A percentile compares a stretch with the other conserved stretches of the same genome.
phyloP scores from a whole-genome alignment of 2,797 vertebrate genomes.

The Pempheris klunzingeri region DNA sequence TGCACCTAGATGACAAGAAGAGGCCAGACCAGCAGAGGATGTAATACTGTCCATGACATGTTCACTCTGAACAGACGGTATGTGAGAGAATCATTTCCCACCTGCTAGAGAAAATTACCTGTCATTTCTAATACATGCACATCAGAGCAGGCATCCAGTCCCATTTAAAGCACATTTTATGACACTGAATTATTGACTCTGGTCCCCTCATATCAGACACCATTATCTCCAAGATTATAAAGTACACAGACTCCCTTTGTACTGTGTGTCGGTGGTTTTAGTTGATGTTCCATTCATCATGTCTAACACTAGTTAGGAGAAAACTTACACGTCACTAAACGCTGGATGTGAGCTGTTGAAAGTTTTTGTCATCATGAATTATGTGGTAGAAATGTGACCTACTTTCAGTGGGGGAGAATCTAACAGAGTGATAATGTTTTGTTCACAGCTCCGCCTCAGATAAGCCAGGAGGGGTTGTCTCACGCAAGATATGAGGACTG shows the following conservation, averaged over 20 bases:
- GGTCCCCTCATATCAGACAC: neutral
- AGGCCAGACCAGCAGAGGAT: conserved; percentile 20
- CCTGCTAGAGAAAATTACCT: conserved; percentile 44
- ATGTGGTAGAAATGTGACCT: conserved; percentile 68
- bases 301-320: neutral
- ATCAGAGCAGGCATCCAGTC: neutral
- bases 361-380: conserved; percentile 57
- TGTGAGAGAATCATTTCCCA: conserved; percentile 39
- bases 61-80: too few species aligned
- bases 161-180: conserved; percentile 45
- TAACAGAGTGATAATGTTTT: conserved; percentile 42
- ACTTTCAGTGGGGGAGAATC: conserved; percentile 54
- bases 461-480: conserved; percentile 18
- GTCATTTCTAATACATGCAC: conserved; percentile 33
- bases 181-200: conserved; percentile 30
- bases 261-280: conserved; percentile 9
- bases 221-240: conserved; percentile 20
- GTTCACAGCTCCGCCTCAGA: conserved; percentile 37
- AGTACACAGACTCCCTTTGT: neutral
- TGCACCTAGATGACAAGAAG: neutral
- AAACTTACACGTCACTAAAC: neutral
- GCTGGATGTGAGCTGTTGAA: conserved; percentile 37
- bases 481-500: conserved; percentile 5
- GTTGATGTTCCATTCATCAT: conserved; percentile 26
- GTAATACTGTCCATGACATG: conserved; percentile 39